These are phyloP conservation scores for Zosterops pallidus DNA, from an alignment of 2,113 vertebrate species.

Conservation along the genomic window DNA sequence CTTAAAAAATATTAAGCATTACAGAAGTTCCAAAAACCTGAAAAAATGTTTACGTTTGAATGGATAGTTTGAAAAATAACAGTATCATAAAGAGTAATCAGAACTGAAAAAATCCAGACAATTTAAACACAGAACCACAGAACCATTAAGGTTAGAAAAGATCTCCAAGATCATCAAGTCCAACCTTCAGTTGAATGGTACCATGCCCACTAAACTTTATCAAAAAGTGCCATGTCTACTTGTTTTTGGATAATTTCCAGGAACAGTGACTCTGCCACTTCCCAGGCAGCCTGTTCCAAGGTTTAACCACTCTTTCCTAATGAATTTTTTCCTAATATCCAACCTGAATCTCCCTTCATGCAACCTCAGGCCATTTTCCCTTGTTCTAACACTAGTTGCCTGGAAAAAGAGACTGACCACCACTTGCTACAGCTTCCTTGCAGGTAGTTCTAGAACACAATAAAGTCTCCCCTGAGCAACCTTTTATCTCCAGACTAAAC, in stretches of 20 bases:
- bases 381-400: neutral
- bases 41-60: neutral
- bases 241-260: neutral
- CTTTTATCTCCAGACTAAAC: neutral
- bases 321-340: neutral
- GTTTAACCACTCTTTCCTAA: neutral
- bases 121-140: neutral
- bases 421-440: neutral
- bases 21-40: neutral
- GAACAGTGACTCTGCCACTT: rapidly evolving
- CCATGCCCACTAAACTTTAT: no score
- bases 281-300: neutral
- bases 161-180: neutral
- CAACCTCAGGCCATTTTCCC: neutral
- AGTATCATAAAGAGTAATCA: neutral
- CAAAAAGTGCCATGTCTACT: neutral
- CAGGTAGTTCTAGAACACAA: neutral
- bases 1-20: neutral
- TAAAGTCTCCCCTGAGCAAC: neutral
- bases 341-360: no score
- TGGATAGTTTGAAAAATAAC: neutral
- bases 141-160: neutral
- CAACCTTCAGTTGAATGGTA: neutral
- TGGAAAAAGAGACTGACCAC: neutral
- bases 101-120: neutral